Percentiles rank a stretch among this genome's conserved stretches.
phyloP scores from a whole-genome alignment of 2,113 vertebrate genomes.

The Dicaeum eximium region DNA sequence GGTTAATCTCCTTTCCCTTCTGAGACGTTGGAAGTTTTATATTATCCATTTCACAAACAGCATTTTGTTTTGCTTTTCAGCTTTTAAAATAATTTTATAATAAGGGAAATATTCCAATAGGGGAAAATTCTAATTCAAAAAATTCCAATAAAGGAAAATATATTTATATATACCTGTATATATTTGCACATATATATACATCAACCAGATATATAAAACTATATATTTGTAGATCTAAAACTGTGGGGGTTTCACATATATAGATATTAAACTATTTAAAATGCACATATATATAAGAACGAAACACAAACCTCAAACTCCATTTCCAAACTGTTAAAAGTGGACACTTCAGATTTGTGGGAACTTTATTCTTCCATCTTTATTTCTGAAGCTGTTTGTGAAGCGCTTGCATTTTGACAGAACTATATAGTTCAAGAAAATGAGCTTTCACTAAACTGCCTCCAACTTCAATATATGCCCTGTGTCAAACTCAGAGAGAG shows the following conservation, averaged over 20 bases:
- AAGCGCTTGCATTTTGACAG: neutral
- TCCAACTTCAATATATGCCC: constrained; percentile 27
- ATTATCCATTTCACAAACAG: neutral
- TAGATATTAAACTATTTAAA: neutral
- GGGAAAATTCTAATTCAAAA: neutral
- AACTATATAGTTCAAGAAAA: constrained; percentile 8
- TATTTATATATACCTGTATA: too few relatives aligned
- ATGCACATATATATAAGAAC: neutral
- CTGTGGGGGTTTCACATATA: neutral
- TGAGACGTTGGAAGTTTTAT: neutral
- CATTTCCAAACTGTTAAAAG: neutral
- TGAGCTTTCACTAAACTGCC: constrained; percentile 29
- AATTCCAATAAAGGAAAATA: neutral
- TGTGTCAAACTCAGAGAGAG: neutral
- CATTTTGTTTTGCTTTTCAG: neutral
- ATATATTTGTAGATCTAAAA: neutral
- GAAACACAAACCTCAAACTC: neutral
- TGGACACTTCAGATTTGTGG: neutral
- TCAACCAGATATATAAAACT: neutral
- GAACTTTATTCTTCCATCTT: neutral
- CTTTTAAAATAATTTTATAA: neutral
- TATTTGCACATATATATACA: neutral
- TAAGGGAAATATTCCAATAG: neutral
- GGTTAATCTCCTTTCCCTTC: neutral
- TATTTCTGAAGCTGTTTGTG: neutral